Evolutionary conservation across 2,113 vertebrate genomes (phyloP), one percentile per base, ranked within the genome.

Genomic region (Vicugna pacos): DNA sequence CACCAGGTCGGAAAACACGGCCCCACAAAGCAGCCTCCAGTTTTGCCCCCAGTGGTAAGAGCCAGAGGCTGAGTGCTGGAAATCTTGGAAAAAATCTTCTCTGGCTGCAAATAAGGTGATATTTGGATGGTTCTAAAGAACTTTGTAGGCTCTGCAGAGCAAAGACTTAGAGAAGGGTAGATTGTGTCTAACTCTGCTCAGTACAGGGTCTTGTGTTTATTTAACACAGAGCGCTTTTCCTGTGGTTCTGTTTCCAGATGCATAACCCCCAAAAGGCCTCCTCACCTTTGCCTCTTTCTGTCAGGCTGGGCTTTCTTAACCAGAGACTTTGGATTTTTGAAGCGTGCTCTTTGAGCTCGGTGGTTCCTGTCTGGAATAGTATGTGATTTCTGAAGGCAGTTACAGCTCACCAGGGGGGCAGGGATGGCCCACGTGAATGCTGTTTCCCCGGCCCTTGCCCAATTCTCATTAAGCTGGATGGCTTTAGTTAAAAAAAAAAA

Each of bases 391-490:
- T 11, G 64, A 69, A 67, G 75, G 84, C 96, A 96, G 11, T 42
- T 80, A 60, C 62, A 94, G 48, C 48, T 91, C 80, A 70, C 80
- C 85, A 82, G 86, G 38, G 88, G 64, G 69, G 72, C 95, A 69
- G 64, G 94, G 86, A 81, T 52, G 35, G 93, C 88, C 56, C 86
- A 20, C 56, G 64, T 42, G 95, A 98, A 97, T 93, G 73, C 97
- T 96, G 75, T 82, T 97, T 97, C 81, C 46, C 48, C 5, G 30
- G 6, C 93, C 58, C 82, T 94, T 97, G 73, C 95, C 88, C 89
- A 96, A 32, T 77, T 98, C 95, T 97, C 97, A 95, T 72, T 93
- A 95, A 94, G 81, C 80, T 60, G 14, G 12, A 12, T 58, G 22
- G 94, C 80, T 98, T 95, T 83, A 82, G 83, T 73, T 32, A 19